A percentile compares a stretch with the other conserved stretches of the same genome.
Evolutionary conservation across 2,113 vertebrate genomes (phyloP).

Genomic region (Candoia aspera): DNA sequence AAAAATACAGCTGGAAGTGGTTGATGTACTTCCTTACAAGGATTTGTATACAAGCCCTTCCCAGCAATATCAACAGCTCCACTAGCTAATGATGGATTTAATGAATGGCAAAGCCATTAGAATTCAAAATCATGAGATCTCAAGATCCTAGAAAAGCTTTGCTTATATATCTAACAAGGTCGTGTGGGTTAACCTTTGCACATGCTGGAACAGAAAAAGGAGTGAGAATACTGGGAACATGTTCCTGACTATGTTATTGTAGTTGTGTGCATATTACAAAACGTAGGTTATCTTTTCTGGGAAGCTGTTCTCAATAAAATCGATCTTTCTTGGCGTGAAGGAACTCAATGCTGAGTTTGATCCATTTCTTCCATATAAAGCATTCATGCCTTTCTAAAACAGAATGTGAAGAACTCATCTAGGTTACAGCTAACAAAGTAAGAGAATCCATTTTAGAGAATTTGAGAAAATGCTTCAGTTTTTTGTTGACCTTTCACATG

Average conservation of each 20-base stretch:
- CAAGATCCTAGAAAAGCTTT: background rate
- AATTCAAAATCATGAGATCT: background rate
- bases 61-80: background rate
- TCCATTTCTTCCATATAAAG: background rate
- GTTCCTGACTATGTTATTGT: background rate
- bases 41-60: background rate
- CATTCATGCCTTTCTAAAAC: background rate
- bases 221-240: background rate
- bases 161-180: background rate
- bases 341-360: background rate
- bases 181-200: background rate
- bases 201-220: background rate
- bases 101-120: background rate
- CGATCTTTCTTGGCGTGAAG: background rate
- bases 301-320: background rate
- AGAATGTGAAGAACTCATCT: background rate
- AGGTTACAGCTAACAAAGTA: background rate
- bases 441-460: background rate
- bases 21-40: background rate
- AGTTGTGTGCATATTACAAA: background rate
- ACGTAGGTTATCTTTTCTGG: background rate
- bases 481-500: background rate
- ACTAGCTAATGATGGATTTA: background rate
- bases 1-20: background rate
- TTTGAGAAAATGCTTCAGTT: background rate